Percentiles rank a stretch among this genome's conserved stretches.
Conservation (phyloP, 2,113 vertebrate genomes). For the Megalops atlanticus region DNA sequence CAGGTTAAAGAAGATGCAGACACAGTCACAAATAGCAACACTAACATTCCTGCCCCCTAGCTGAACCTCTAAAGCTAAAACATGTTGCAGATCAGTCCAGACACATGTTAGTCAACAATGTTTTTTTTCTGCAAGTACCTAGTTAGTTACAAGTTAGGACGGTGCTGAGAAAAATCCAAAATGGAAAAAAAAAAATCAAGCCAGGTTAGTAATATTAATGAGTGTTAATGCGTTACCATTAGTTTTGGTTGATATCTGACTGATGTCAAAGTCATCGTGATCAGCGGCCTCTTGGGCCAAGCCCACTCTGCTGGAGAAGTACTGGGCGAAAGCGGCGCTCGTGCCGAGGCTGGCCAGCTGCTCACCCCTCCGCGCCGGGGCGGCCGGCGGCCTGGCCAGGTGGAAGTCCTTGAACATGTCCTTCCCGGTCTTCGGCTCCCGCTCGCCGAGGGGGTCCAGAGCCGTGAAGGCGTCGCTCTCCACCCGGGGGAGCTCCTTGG, state of each 20-base stretch:
- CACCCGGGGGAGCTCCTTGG: conserved; percentile 71
- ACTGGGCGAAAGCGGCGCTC: conserved; percentile 70
- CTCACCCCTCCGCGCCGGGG: conserved; percentile 83
- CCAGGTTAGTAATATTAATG: background rate
- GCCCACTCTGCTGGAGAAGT: conserved; percentile 77
- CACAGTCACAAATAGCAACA: background rate
- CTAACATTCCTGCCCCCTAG: background rate
- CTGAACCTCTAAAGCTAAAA: background rate
- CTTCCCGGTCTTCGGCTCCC: conserved; percentile 84
- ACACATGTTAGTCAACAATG: background rate
- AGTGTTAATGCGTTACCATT: conserved; percentile 57
- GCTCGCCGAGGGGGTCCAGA: conserved; percentile 90
- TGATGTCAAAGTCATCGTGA: conserved; percentile 73
- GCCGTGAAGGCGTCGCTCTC: conserved; percentile 85
- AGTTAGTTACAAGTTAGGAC: background rate
- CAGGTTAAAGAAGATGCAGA: background rate
- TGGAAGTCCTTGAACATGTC: conserved; percentile 98
- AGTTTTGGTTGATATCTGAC: conserved; percentile 64
- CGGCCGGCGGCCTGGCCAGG: conserved; percentile 81
- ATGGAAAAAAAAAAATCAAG: background rate
- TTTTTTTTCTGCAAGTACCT: background rate
- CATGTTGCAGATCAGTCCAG: background rate
- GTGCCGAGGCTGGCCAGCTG: conserved; percentile 52
- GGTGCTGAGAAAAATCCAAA: background rate
- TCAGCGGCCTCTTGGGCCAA: conserved; percentile 73